Evolutionary conservation across 53 echinoderm and acorn worm species (phyloP).

Genomic region (Holothuria scabra): DNA sequence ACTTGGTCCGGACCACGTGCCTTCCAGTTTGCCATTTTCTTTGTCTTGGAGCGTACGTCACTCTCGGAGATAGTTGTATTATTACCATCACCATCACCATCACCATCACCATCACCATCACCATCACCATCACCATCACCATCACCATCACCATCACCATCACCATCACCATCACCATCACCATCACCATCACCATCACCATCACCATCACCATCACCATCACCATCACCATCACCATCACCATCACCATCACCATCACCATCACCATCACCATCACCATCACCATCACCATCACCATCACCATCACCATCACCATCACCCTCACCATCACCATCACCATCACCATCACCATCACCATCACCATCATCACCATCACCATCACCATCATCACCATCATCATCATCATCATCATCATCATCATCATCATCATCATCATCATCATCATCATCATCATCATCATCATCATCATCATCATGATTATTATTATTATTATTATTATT

Average conservation of each 20-base stretch:
- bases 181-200: background rate
- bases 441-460: too few species aligned
- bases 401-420: conserved; percentile 28
- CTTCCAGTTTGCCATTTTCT: too few species aligned
- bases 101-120: background rate
- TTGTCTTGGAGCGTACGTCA: too few species aligned
- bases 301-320: too few species aligned
- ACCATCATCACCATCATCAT: conserved; percentile 20
- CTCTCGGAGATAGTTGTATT: too few species aligned
- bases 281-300: background rate
- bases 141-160: background rate
- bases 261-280: background rate
- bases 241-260: background rate
- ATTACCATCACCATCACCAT: background rate
- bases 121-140: background rate
- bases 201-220: background rate
- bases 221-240: background rate
- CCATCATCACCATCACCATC: background rate
- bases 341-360: background rate
- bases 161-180: background rate
- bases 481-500: too few species aligned
- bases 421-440: too few species aligned
- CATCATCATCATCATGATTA: too few species aligned
- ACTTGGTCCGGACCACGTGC: too few species aligned
- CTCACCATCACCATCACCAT: too few species aligned